phyloP scores from a whole-genome alignment of 1,140 invertebrate species.

The Diorhabda elongata region DNA sequence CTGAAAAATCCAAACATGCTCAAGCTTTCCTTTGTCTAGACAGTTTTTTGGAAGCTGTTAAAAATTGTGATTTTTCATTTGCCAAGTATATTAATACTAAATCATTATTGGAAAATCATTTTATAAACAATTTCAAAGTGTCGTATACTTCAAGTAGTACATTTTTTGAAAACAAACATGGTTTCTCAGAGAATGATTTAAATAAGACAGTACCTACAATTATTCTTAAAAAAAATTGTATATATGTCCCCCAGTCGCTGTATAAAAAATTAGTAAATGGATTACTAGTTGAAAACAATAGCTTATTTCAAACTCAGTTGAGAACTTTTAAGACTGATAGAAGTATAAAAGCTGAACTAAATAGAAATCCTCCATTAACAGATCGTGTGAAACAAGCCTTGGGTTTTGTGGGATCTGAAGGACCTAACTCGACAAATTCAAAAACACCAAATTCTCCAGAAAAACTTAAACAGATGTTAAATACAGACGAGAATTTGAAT shows the following conservation, averaged over 20 bases:
- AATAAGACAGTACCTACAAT: slow-evolving; percentile 35
- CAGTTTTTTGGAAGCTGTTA: slow-evolving; percentile 43
- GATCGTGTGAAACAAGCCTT: slow-evolving; percentile 57
- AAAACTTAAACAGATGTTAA: slow-evolving; percentile 42
- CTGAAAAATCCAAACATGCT: slow-evolving; percentile 27
- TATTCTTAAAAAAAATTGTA: slow-evolving; percentile 30
- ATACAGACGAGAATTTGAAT: slow-evolving; percentile 43
- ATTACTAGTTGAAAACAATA: slow-evolving; percentile 39
- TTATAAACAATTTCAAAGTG: slow-evolving; percentile 41
- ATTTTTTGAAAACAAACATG: slow-evolving; percentile 47
- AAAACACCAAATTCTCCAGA: slow-evolving; percentile 33
- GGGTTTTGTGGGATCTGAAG: slow-evolving; percentile 28
- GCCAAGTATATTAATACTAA: slow-evolving; percentile 37
- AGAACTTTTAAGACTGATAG: slow-evolving; percentile 74
- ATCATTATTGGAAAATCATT: slow-evolving; percentile 33
- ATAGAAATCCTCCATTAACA: slow-evolving; percentile 63
- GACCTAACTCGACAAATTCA: slow-evolving; percentile 12
- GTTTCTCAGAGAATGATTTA: slow-evolving; percentile 36
- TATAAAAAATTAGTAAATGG: slow-evolving; percentile 36
- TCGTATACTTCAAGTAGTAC: slow-evolving; percentile 42
- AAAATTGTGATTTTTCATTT: slow-evolving; percentile 43
- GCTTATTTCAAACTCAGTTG: slow-evolving; percentile 53
- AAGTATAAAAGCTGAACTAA: slow-evolving; percentile 61
- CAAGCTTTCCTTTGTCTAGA: slow-evolving; percentile 39
- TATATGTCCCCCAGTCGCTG: slow-evolving; percentile 32